phyloP scores from a whole-genome alignment of 2,113 vertebrate genomes.

The Pagrus major region DNA sequence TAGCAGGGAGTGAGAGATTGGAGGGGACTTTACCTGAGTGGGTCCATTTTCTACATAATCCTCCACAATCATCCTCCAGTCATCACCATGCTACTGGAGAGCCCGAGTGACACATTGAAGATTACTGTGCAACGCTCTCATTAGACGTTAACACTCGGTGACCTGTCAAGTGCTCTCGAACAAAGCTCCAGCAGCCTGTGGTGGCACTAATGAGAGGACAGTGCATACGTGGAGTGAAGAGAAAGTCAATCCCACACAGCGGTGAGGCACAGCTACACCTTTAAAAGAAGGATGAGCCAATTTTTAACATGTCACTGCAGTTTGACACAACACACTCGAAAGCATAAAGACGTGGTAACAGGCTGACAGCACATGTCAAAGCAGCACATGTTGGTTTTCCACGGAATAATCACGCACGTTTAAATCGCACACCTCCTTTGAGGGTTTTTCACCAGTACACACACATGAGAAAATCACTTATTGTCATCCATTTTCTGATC shows the following conservation, averaged over 20 bases:
- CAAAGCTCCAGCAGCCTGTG: slow-evolving; percentile 61
- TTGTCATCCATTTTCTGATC: not conserved
- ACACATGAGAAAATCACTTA: not conserved
- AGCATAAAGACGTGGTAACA: slow-evolving; percentile 27
- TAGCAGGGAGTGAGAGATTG: slow-evolving; percentile 56
- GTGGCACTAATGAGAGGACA: slow-evolving; percentile 66
- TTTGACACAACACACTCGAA: slow-evolving; percentile 37
- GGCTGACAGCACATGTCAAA: slow-evolving; percentile 9
- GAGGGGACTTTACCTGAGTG: slow-evolving; percentile 76
- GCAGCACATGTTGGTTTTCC: not conserved
- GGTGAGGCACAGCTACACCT: slow-evolving; percentile 41
- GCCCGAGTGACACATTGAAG: slow-evolving; percentile 65
- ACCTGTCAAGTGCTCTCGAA: slow-evolving; percentile 79
- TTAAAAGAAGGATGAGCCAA: slow-evolving; percentile 38
- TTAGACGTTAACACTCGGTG: slow-evolving; percentile 76
- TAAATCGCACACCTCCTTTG: not conserved
- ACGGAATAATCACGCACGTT: not conserved
- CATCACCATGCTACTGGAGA: slow-evolving; percentile 54
- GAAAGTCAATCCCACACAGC: slow-evolving; percentile 58
- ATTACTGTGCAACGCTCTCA: slow-evolving; percentile 76
- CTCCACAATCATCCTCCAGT: slow-evolving; percentile 73
- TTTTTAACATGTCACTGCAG: slow-evolving; percentile 35
- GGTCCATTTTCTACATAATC: slow-evolving; percentile 80
- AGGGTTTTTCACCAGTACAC: not conserved
- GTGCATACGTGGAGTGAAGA: slow-evolving; percentile 42